Conservation (phyloP, 2,888 invertebrate species). For the Linnaemya vulpina region DNA sequence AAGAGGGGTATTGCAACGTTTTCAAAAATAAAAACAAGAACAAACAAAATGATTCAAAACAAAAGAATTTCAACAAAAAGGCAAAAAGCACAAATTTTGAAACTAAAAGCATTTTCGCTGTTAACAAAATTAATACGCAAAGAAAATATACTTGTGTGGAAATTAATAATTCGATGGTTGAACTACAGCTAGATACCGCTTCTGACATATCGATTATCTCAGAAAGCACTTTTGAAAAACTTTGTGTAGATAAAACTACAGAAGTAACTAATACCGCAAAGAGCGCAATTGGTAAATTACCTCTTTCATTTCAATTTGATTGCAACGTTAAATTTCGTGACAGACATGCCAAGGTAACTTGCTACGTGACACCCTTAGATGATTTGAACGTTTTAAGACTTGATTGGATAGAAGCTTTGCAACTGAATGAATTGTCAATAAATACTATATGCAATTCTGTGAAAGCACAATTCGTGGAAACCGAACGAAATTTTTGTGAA, state of each 20-base stretch:
- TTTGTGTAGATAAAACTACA: conserved; percentile 18
- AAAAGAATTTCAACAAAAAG: not conserved
- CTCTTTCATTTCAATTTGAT: conserved; percentile 63
- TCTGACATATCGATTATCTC: conserved; percentile 71
- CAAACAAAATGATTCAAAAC: conserved; percentile 31
- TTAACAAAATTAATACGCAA: conserved; percentile 58
- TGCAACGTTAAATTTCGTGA: conserved; percentile 55
- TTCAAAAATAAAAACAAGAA: too few relatives aligned
- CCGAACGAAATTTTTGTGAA: too few relatives aligned
- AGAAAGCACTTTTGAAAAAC: conserved; percentile 59
- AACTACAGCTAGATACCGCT: conserved; percentile 68
- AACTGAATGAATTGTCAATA: conserved; percentile 57
- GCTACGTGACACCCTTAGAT: conserved; percentile 45
- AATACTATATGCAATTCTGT: conserved; percentile 46
- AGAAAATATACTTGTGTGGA: conserved; percentile 68
- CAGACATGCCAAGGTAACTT: conserved; percentile 35
- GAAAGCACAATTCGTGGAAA: too few relatives aligned
- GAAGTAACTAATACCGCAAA: not conserved
- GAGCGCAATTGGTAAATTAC: conserved; percentile 69
- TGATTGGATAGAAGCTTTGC: conserved; percentile 62
- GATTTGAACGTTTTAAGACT: conserved; percentile 57
- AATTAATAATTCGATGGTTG: conserved; percentile 55
- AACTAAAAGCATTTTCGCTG: conserved; percentile 54
- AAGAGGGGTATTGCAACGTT: too few relatives aligned
- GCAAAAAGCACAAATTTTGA: not conserved